phyloP scores from a whole-genome alignment of 2,888 invertebrate species.

The Agrochola lota region DNA sequence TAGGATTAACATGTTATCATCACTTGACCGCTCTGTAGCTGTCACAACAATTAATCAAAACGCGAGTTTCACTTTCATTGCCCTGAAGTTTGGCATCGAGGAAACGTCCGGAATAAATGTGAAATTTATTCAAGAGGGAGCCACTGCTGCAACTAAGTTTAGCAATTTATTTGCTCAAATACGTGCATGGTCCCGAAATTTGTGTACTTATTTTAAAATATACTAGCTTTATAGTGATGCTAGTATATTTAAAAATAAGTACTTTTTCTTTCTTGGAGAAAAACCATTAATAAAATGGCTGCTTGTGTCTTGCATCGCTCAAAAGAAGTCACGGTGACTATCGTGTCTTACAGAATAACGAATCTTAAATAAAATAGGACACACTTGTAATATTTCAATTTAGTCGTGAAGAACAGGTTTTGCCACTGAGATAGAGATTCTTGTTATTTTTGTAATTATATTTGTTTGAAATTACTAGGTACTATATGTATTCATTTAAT shows the following conservation, averaged over 20 bases:
- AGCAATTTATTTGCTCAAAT: constrained; percentile 70
- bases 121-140: constrained; percentile 75
- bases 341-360: background rate
- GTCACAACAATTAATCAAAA: constrained; percentile 54
- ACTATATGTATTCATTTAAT: no score
- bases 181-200: constrained; percentile 20
- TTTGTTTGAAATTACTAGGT: no score
- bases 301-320: background rate
- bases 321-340: background rate
- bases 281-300: background rate
- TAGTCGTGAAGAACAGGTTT: no score
- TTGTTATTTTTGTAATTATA: no score
- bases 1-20: constrained; percentile 1
- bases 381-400: no score
- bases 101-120: constrained; percentile 65
- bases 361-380: no score
- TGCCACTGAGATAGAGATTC: no score
- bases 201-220: background rate
- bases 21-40: background rate
- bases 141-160: constrained; percentile 72
- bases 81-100: constrained; percentile 19
- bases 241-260: no score
- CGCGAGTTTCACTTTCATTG: constrained; percentile 59
- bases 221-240: no score
- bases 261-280: no score